Evolutionary conservation across 2,888 invertebrate genomes (phyloP).

Genomic region (Thereva nobilitata): DNA sequence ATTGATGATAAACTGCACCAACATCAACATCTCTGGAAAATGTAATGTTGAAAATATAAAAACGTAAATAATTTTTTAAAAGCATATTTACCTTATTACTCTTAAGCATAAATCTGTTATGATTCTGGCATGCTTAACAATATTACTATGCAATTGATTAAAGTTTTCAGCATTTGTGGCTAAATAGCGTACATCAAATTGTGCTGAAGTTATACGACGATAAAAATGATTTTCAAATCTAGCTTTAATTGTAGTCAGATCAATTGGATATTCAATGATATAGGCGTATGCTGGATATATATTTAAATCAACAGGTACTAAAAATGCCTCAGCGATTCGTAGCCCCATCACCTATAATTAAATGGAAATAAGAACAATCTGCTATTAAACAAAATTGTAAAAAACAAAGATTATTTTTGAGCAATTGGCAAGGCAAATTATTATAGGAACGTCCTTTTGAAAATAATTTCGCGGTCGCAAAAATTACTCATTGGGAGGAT

Average conservation of each 20-base stretch:
- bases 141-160: conserved; percentile 84
- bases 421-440: neutral
- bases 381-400: neutral
- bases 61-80: neutral
- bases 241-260: conserved; percentile 86
- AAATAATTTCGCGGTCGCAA: too few species aligned
- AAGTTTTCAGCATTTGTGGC: conserved; percentile 91
- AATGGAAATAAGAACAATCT: neutral
- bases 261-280: conserved; percentile 91
- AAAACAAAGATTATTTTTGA: neutral
- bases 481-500: too few species aligned
- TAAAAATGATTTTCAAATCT: conserved; percentile 88
- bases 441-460: too few species aligned
- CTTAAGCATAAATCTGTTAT: conserved; percentile 85
- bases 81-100: conserved; percentile 69
- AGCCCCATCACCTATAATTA: conserved; percentile 69
- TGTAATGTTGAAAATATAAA: conserved; percentile 1
- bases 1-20: conserved; percentile 76
- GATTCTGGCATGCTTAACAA: conserved; percentile 85
- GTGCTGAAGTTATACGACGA: conserved; percentile 84
- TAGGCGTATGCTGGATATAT: conserved; percentile 87
- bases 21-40: conserved; percentile 72
- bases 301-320: conserved; percentile 91
- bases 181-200: conserved; percentile 92
- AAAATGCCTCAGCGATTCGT: conserved; percentile 90